Evolutionary conservation across 2,888 invertebrate species (phyloP), one percentile per base, ranked within the genome.

Genomic region (Aphodius granarius): DNA sequence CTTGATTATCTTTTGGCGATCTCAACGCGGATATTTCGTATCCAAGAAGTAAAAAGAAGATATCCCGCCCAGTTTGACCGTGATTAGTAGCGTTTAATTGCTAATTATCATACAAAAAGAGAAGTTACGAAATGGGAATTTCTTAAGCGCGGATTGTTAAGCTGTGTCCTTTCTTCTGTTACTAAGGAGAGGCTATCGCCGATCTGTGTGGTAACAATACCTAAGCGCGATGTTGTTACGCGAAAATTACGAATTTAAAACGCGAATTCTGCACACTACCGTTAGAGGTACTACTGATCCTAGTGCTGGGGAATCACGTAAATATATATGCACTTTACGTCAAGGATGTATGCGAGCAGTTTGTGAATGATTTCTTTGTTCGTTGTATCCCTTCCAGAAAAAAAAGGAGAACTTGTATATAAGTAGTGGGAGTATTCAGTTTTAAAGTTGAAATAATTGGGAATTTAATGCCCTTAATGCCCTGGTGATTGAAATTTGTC

Each of bases 251-350:
- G 43, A 43, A 43, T 43, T 43, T 1, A 43, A 43, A 43, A 43
- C 43, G 43, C 43, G 13, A 43, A 43, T 68, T 68, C 21, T 68
- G 68, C 22, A 20, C 68, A n/a, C 20, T 16, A 68, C 6, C 68
- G n/a, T 5, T 21, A 20, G 68, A 19, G 20, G 21, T 20, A 21
- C 68, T 68, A 68, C 19, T 21, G 22, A 9, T 43, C 43, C 68
- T 68, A 68, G 21, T 22, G 21, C 22, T 9, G 18, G 21, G n/a
- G 68, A 16, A 68, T 68, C 13, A 20, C 20, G 68, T 21, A 82
- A 84, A 84, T 86, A 83, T n/a, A n/a, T 85, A 85, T 85, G 84
- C 84, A 83, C 82, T 82, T 81, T 80, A 82, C 22, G 68, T 68
- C 85, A 85, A 86, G 86, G 86, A 85, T 85, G 74, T 75, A 79